Base-by-base conservation (phyloP, 2,888 invertebrate species). In the Leistus spinibarbis region DNA sequence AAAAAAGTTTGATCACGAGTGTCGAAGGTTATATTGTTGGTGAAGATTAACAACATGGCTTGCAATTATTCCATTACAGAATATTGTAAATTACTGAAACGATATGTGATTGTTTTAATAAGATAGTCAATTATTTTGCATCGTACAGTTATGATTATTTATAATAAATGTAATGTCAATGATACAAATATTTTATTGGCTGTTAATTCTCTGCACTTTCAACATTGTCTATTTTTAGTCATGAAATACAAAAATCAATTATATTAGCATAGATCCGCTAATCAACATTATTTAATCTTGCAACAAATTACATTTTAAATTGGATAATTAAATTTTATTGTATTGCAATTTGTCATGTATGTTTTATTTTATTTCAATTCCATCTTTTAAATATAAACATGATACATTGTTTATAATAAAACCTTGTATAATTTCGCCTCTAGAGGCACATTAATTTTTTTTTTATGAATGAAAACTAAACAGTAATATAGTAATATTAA, bases 171-270 rank as follows among this genome's bases (percentile, higher is more conserved):
- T 40, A 60, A 66, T 66, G 72, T 72, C 72, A 65, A 66, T 71
- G 71, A 64, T 64, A 71, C n/a, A n/a, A n/a, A n/a, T 72, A 72
- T 66, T 72, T 72, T 72, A 72, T 72, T 24, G 7, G n/a, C 9
- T 19, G 13, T 16, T 9, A 20, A 23, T 64, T 23, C 60, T 10
- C 10, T 60, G 13, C n/a, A 60, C 60, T 60, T 60, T 60, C 60
- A 60, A 60, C 22, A n/a, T n/a, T 17, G 13, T 60, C 13, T 60
- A 60, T 60, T 60, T 22, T 40, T 40, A 20, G 19, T 60, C 60
- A 22, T 60, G 60, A 40, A 5, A 5, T 40, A 40, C 40, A 40
- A 4, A 40, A 10, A 40, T 13, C 13, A 40, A 40, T 40, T 10
- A 7, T 10, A 40, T 10, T 40, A 40, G 13, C n/a, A n/a, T n/a